Percentiles rank a stretch among this genome's conserved stretches.
Conservation (phyloP, 2,888 invertebrate species). For the Microctonus brassicae region DNA sequence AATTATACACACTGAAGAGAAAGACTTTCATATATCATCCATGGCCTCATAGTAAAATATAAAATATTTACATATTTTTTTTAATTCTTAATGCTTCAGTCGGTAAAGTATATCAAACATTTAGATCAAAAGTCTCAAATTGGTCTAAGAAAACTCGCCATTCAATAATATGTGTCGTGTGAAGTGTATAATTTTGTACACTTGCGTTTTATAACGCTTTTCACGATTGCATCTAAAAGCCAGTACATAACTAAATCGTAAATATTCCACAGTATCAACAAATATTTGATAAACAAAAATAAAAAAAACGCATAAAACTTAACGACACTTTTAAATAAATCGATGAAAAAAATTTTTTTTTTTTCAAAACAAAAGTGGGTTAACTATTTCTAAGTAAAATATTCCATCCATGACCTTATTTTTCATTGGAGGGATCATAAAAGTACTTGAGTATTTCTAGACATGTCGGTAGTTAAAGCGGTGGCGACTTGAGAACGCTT, state of each 20-base stretch:
- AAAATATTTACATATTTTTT: too few species aligned
- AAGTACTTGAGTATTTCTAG: not conserved
- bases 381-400: not conserved
- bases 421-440: not conserved
- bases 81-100: not conserved
- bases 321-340: not conserved
- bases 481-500: not conserved
- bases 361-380: not conserved
- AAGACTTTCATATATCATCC: not conserved
- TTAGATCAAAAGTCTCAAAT: not conserved
- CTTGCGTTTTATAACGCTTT: slow-evolving; percentile 8
- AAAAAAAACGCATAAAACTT: not conserved
- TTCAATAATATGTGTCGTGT: not conserved
- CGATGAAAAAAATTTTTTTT: not conserved
- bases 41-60: too few species aligned
- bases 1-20: slow-evolving; percentile 25
- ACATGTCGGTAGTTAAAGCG: not conserved
- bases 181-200: not conserved
- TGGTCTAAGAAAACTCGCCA: not conserved
- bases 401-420: not conserved
- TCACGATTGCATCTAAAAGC: not conserved
- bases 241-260: not conserved
- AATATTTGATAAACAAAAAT: not conserved
- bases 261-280: too few species aligned
- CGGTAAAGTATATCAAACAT: too few species aligned